A percentile compares a stretch with the other conserved stretches of the same genome.
These are phyloP conservation scores for Eugnorisma glareosa DNA, from an alignment of 2,888 invertebrate species.

Conservation along the genomic window DNA sequence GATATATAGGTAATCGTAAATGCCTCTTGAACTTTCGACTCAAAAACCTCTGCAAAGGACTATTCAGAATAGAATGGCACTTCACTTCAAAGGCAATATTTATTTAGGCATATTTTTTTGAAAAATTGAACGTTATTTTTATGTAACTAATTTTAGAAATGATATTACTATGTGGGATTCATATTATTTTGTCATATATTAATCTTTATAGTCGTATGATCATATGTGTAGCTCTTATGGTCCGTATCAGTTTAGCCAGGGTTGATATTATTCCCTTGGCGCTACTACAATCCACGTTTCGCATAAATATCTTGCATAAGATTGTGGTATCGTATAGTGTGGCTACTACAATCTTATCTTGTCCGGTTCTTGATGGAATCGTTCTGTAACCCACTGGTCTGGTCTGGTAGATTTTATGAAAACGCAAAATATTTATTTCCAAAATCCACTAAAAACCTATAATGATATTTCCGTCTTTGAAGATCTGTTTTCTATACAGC, in stretches of 20 bases:
- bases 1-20: constrained; percentile 25
- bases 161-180: neutral
- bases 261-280: constrained; percentile 31
- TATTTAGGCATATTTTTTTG: neutral
- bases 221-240: neutral
- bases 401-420: neutral
- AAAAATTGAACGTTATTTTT: neutral
- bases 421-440: neutral
- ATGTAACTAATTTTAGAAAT: constrained; percentile 1
- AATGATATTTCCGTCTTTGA: too few species aligned
- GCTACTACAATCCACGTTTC: constrained; percentile 26
- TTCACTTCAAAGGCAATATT: constrained; percentile 18
- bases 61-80: constrained; percentile 26
- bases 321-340: constrained; percentile 21
- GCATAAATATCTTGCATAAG: constrained; percentile 25
- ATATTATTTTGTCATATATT: neutral
- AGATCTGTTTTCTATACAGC: too few species aligned
- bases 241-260: neutral
- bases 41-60: neutral
- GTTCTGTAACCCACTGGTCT: neutral
- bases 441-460: neutral
- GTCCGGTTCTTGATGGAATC: constrained; percentile 2
- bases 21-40: constrained; percentile 34
- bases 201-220: constrained; percentile 14
- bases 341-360: constrained; percentile 1